Percentiles rank a stretch among this genome's conserved stretches.
Conservation (phyloP, 1,140 invertebrate genomes). For the Platyscapa corneri region DNA sequence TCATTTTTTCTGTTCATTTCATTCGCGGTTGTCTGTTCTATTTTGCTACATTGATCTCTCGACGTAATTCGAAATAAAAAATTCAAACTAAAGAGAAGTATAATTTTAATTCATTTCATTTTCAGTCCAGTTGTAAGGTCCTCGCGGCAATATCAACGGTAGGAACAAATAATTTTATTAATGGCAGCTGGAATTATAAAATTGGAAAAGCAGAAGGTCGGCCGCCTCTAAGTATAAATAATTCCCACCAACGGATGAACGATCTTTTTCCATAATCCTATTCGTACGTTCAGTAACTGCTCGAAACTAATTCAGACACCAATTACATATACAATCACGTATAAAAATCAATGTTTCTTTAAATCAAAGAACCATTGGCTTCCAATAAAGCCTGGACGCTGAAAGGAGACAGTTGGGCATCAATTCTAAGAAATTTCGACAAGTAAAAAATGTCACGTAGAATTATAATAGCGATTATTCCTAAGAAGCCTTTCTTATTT, state of each 20-base stretch:
- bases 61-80: slow-evolving; percentile 10
- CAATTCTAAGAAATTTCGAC: neutral
- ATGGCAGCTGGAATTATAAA: slow-evolving; percentile 1
- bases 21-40: neutral
- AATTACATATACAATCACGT: neutral
- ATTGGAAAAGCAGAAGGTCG: neutral
- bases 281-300: neutral
- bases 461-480: neutral
- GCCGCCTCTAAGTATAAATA: neutral
- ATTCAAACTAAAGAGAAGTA: neutral
- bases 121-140: neutral
- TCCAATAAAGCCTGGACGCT: too few relatives aligned
- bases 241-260: neutral
- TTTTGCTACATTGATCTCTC: neutral
- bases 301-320: neutral
- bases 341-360: slow-evolving; percentile 7
- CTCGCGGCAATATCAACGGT: slow-evolving; percentile 29
- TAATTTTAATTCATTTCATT: slow-evolving; percentile 44
- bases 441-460: neutral
- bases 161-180: slow-evolving; percentile 19
- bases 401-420: too few relatives aligned
- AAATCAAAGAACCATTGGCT: neutral
- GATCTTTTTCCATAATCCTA: neutral
- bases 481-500: too few relatives aligned
- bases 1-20: neutral